Percentiles rank a stretch among this genome's conserved stretches.
phyloP scores from a whole-genome alignment of 2,888 invertebrate species.

The Ashinkailepas kermadecensis region DNA sequence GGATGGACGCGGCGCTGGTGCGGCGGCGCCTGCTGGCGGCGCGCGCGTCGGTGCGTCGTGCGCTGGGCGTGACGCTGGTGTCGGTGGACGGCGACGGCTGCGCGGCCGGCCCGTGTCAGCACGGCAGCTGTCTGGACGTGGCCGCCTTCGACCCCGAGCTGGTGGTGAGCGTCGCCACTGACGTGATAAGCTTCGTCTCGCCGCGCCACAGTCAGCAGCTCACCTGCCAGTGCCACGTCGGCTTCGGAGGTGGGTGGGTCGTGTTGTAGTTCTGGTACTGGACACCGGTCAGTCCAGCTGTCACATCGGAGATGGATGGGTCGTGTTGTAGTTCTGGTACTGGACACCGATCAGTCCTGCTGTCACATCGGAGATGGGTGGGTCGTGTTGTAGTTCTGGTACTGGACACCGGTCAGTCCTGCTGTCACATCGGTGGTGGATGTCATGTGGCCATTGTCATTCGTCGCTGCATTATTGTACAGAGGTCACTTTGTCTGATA shows the following conservation, averaged over 20 bases:
- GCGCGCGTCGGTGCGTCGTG: conserved; percentile 35
- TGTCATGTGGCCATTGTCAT: no score
- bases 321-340: conserved; percentile 34
- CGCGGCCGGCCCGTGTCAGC: conserved; percentile 56
- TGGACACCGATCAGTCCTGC: conserved; percentile 70
- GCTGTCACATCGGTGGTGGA: conserved; percentile 61
- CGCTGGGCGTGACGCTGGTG: conserved; percentile 57
- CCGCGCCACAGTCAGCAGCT: conserved; percentile 61
- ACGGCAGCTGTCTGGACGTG: conserved; percentile 64
- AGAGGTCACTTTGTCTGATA: no score
- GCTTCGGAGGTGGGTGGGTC: conserved; percentile 53
- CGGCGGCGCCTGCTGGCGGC: conserved; percentile 56
- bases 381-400: neutral
- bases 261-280: conserved; percentile 37
- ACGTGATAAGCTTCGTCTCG: conserved; percentile 68
- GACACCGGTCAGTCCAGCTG: conserved; percentile 73
- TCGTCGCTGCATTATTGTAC: no score
- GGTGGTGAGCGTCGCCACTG: conserved; percentile 58
- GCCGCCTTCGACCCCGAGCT: conserved; percentile 55
- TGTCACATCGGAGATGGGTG: conserved; percentile 61
- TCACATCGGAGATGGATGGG: conserved; percentile 55
- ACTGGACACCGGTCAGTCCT: conserved; percentile 69
- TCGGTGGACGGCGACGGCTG: conserved; percentile 61
- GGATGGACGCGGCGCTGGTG: conserved; percentile 50
- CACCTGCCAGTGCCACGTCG: conserved; percentile 75